Evolutionary conservation across 2,888 invertebrate genomes (phyloP), one percentile per base, ranked within the genome.

Genomic region (Orthosia gothica): DNA sequence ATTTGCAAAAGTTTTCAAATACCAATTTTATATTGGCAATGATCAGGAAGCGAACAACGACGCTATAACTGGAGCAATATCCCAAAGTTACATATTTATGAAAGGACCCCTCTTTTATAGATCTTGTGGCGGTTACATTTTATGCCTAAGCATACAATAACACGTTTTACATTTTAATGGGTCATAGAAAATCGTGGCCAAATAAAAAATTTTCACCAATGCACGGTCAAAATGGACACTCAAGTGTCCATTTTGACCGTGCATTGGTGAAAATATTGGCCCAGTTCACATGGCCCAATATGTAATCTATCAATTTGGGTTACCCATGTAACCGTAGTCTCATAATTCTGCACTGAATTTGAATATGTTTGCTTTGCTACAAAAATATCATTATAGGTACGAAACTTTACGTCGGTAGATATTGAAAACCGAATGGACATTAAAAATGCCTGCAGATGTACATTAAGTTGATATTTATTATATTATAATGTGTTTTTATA

Each of bases 71-170:
- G 89, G 89, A 88, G 91, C 91, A 92, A 93, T 93, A 92, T 90
- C 89, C 84, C 15, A 66, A 91, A 91, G 88, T 91, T 92, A 90
- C 89, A 93, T 93, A 93, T 94, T 93, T 94, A 94, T 93, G 91
- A 90, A 89, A 88, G 89, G 89, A 89, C 89, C 91, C 90, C 89
- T 89, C 85, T 90, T 92, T 91, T 92, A 91, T 89, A 85, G 87
- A 80, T 78, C 82, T 82, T 81, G 68, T 72, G 85, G 89, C 82
- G 85, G 86, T 87, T 89, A 90, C 86, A 88, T 91, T 91, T 89
- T 86, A 83, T 86, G 79, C 77, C 80, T 82, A 85, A 73, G 79
- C 80, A 78, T 72, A 74, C 70, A 81, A 77, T 70, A 70, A 70
- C 72, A 81, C 69, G 64, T 67, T 81, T 84, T 76, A 70, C 71